Conservation (phyloP, 37 sponge, comb jelly and placozoan species). For the Spongia lamella region DNA sequence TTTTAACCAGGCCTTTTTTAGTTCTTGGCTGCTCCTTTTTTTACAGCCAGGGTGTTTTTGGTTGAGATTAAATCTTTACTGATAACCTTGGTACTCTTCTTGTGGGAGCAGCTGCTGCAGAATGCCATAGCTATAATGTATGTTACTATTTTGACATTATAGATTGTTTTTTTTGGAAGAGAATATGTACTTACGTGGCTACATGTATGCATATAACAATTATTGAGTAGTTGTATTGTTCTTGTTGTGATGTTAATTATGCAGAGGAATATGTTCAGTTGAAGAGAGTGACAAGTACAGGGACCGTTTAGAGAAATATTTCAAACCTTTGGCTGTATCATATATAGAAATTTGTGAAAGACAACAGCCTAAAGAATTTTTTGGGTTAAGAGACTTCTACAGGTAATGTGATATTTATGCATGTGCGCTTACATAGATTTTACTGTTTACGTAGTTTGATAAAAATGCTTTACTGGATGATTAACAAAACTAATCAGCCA, state of each 20-base stretch:
- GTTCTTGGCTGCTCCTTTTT: no score
- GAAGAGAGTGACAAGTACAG: not conserved
- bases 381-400: slow-evolving; percentile 75
- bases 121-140: no score
- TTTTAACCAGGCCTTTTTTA: no score
- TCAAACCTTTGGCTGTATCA: slow-evolving; percentile 16
- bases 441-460: slow-evolving; percentile 42
- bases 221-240: no score
- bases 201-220: not conserved
- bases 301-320: slow-evolving; percentile 7
- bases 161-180: no score
- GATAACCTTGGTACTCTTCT: no score
- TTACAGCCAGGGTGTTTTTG: no score
- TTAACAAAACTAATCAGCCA: not conserved
- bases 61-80: no score
- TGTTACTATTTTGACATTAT: no score
- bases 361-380: slow-evolving; percentile 13
- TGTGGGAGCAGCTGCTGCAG: no score
- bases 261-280: slow-evolving; percentile 25
- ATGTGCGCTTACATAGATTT: not conserved
- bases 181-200: no score
- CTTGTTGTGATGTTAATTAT: no score
- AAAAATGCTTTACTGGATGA: slow-evolving; percentile 62
- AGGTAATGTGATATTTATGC: slow-evolving; percentile 26
- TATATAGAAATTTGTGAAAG: slow-evolving; percentile 7